A percentile compares a stretch with the other conserved stretches of the same genome.
phyloP scores from a whole-genome alignment of 2,113 vertebrate genomes.

The Diphyllodes magnificus region DNA sequence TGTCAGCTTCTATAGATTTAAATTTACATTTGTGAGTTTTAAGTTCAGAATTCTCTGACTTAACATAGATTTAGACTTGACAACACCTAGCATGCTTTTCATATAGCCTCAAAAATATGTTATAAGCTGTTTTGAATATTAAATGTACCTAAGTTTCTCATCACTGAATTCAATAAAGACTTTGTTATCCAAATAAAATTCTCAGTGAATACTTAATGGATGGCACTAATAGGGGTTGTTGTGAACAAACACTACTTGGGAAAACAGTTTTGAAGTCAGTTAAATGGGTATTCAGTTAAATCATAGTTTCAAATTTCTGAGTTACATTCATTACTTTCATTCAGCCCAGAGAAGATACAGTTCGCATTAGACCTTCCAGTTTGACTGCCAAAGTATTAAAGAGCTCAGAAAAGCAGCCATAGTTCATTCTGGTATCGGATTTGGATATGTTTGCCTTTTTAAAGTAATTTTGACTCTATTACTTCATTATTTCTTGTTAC shows the following conservation, averaged over 20 bases:
- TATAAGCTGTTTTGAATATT: neutral
- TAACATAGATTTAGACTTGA: neutral
- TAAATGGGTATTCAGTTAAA: neutral
- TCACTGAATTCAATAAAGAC: neutral
- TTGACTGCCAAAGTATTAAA: neutral
- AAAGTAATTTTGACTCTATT: neutral
- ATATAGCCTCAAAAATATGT: neutral
- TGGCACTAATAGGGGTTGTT: neutral
- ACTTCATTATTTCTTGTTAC: neutral
- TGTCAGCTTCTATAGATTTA: neutral
- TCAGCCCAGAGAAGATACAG: neutral
- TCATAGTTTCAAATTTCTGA: neutral
- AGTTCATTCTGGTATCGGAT: neutral
- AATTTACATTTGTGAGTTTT: neutral
- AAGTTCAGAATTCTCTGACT: neutral
- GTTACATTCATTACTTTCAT: neutral
- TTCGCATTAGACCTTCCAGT: neutral
- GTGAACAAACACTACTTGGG: neutral
- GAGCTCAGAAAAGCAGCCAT: neutral
- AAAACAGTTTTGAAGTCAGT: neutral
- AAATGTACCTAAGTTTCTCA: neutral
- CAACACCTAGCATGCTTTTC: fast-evolving
- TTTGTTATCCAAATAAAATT: neutral
- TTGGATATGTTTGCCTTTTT: neutral
- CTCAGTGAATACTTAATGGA: neutral